A percentile compares a stretch with the other conserved stretches of the same genome.
These are phyloP conservation scores for Halictus rubicundus DNA, from an alignment of 1,140 invertebrate genomes.

Conservation along the genomic window DNA sequence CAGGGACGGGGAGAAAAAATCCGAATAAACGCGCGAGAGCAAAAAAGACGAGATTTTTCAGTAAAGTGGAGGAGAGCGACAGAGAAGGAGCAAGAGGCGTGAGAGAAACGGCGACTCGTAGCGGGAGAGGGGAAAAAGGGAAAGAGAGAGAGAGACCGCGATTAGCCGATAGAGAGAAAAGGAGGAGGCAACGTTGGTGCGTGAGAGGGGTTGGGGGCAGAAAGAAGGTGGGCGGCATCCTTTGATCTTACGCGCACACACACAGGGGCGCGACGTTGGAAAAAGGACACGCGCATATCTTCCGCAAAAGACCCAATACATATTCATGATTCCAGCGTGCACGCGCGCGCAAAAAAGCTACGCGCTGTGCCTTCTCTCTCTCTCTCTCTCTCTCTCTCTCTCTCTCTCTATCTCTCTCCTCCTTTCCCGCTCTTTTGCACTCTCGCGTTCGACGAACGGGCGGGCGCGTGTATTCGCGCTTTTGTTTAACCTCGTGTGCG, in stretches of 20 bases:
- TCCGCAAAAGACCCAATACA: constrained; percentile 62
- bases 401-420: constrained; percentile 11
- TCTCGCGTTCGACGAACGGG: not conserved
- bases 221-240: constrained; percentile 61
- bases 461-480: not conserved
- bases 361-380: too few relatives aligned
- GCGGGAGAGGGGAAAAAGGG: not conserved
- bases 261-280: constrained; percentile 50
- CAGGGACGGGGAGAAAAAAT: too few relatives aligned
- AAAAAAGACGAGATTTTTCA: too few relatives aligned
- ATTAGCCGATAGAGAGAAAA: constrained; percentile 55
- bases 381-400: constrained; percentile 11
- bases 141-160: not conserved
- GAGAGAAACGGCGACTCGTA: not conserved
- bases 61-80: constrained; percentile 21
- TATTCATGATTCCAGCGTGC: constrained; percentile 61
- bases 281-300: constrained; percentile 66
- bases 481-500: constrained; percentile 5
- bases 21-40: too few relatives aligned
- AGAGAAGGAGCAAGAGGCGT: not conserved
- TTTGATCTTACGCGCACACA: constrained; percentile 63
- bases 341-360: constrained; percentile 39
- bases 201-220: constrained; percentile 12
- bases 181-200: constrained; percentile 22
- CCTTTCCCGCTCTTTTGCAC: not conserved